Evolutionary conservation across 2,113 vertebrate species (phyloP), one percentile per base, ranked within the genome.

Genomic region (Orientallactaga bullata): DNA sequence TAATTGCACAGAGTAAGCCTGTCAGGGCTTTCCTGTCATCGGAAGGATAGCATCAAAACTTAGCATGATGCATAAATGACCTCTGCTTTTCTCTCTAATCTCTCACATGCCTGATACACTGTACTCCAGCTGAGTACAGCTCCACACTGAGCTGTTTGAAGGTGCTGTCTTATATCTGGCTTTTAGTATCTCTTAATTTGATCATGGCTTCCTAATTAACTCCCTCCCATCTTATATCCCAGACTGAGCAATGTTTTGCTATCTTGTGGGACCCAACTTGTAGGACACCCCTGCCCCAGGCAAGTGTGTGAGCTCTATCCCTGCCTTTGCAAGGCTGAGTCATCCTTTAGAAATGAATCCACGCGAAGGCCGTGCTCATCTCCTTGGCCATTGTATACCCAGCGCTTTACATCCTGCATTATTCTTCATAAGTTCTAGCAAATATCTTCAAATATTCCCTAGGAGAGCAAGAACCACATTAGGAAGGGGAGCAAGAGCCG

Each of bases 141-240:
- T n/a, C n/a, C 55, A 73, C 24, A 7, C 6, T 1, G 55, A 72
- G 30, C n/a, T 79, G 2, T 23, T 71, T 42, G 51, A 77, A 69
- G 63, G 35, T 66, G 4, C 7, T 82, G 17, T 86, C 20, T 5
- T 4, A 23, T 15, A 35, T 37, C 32, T 37, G 69, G 2, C 10
- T 86, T 85, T 61, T 89, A 61, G 74, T 47, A 47, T 74, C 17
- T 37, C 76, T 65, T 66, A 88, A 82, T 88, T 61, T 78, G 35
- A 79, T n/a, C 26, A n/a, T 82, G 13, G 6, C 7, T 72, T 71
- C 42, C 28, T 90, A 78, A 88, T 77, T 71, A 94, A 68, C 55
- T 86, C 20, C 10, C 7, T 83, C 18, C 61, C 24, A 23, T 63
- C 42, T 68, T 69, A 71, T 9, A 80, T 24, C 21, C 47, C 12